Evolutionary conservation across 1,140 invertebrate genomes (phyloP).

Genomic region (Phortica variegata): DNA sequence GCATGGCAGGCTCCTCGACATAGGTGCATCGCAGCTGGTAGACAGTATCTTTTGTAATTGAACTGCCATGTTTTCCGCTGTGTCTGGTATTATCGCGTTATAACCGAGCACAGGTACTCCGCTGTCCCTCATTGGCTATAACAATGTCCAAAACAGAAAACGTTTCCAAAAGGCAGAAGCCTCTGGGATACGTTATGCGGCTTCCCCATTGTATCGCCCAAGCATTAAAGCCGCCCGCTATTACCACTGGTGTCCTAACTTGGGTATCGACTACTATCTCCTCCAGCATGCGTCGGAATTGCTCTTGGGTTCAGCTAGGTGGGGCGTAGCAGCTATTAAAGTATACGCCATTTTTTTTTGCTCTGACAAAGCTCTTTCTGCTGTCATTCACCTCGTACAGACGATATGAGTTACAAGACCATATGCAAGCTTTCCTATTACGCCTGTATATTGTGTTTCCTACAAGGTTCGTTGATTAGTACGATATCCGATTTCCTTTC

Average conservation of each 20-base stretch:
- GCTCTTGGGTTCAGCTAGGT: not conserved
- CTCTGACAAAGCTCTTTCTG: not conserved
- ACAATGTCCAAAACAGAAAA: not conserved
- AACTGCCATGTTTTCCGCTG: too few species aligned
- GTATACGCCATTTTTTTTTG: not conserved
- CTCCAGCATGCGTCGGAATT: not conserved
- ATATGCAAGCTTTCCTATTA: not conserved
- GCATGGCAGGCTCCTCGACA: too few species aligned
- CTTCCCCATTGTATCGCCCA: too few species aligned
- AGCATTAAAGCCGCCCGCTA: too few species aligned
- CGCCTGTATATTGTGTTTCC: not conserved
- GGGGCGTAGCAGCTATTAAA: conserved; percentile 3
- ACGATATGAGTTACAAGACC: not conserved
- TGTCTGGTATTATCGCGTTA: too few species aligned
- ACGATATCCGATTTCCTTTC: not conserved
- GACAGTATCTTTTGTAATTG: too few species aligned
- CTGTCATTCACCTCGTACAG: not conserved
- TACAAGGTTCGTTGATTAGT: not conserved
- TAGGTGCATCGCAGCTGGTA: too few species aligned
- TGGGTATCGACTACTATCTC: not conserved
- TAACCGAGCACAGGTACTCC: too few species aligned
- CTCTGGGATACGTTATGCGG: not conserved
- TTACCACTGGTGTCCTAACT: not conserved
- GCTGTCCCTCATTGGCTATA: too few species aligned
- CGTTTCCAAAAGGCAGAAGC: not conserved